A percentile compares a stretch with the other conserved stretches of the same genome.
These are phyloP conservation scores for Aphaenogaster rudis DNA, from an alignment of 1,140 invertebrate genomes.

Conservation along the genomic window DNA sequence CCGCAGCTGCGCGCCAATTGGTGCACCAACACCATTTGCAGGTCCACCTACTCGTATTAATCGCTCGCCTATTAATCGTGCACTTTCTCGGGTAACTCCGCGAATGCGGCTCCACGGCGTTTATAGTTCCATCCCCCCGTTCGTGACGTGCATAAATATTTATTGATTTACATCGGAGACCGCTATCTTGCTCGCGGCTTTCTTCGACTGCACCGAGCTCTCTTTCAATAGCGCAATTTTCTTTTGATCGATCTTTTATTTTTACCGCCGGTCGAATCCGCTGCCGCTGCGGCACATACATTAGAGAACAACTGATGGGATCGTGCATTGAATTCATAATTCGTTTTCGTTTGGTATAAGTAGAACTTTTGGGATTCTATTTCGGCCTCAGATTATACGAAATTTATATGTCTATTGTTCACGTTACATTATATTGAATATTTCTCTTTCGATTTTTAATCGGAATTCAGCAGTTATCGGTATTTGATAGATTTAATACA, in stretches of 20 bases:
- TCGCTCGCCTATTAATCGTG: conserved; percentile 69
- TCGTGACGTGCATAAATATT: conserved; percentile 66
- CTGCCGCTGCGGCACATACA: background rate
- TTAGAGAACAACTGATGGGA: conserved; percentile 35
- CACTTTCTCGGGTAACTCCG: conserved; percentile 52
- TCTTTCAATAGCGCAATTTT: conserved; percentile 42
- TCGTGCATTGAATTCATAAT: conserved; percentile 27
- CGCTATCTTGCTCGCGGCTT: conserved; percentile 28
- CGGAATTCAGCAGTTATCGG: background rate
- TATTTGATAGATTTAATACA: background rate
- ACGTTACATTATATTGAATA: background rate
- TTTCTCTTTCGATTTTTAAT: conserved; percentile 6
- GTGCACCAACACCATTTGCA: conserved; percentile 31
- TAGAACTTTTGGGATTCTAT: background rate
- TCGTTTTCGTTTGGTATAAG: background rate
- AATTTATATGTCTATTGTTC: conserved; percentile 11
- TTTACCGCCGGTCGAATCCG: conserved; percentile 41
- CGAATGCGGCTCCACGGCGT: background rate
- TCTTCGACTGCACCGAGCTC: conserved; percentile 33
- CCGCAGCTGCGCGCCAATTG: conserved; percentile 29
- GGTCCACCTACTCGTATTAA: conserved; percentile 60
- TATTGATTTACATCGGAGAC: conserved; percentile 72
- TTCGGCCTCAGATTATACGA: background rate
- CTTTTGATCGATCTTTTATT: conserved; percentile 62
- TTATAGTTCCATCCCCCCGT: conserved; percentile 8